Evolutionary conservation across 2,113 vertebrate species (phyloP), one percentile per base, ranked within the genome.

Genomic region (Gambusia holbrooki): DNA sequence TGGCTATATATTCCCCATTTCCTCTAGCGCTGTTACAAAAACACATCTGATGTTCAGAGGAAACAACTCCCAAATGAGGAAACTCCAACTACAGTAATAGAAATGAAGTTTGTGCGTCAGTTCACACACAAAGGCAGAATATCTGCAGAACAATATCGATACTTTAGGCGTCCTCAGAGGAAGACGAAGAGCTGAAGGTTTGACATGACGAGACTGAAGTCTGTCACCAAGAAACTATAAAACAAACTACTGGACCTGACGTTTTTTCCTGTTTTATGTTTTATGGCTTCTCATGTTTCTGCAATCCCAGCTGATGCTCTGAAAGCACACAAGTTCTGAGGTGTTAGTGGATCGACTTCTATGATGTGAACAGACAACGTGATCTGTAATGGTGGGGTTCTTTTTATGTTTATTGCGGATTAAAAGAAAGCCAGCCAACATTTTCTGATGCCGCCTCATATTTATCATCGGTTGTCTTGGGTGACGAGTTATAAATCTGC

Each of bases 201-300:
- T 87, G 89, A 87, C 25, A 66, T 48, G 72, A 79, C 87, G 83
- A 88, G 81, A 83, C 42, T 73, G 68, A 76, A 80, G 78, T 69
- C 35, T 73, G 76, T 69, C 64, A 77, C 75, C 81, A 84, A 69
- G 69, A 74, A 61, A 70, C 64, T 15, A 35, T 7, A 66, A 77
- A 62, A 54, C 22, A 54, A 54, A 25, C 51, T 8, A 9, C 8
- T 54, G 51, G 51, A 8, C 25, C 51, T 54, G 19, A 9, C 3
- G 35, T 3, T 12, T 37, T 35, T 11, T 10, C 9, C 35, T 10
- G 35, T 35, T 35, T 35, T 35, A 27, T 27, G 27, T 27, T 1
- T 27, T 37, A 37, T 40, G 37, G 37, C 3, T 48, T 14, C 45
- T 48, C 45, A 19, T 14, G 45, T 15, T 6, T 48, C 17, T 4